Conservation (phyloP, 92 coral and sea anemone species). For the Porites rus region DNA sequence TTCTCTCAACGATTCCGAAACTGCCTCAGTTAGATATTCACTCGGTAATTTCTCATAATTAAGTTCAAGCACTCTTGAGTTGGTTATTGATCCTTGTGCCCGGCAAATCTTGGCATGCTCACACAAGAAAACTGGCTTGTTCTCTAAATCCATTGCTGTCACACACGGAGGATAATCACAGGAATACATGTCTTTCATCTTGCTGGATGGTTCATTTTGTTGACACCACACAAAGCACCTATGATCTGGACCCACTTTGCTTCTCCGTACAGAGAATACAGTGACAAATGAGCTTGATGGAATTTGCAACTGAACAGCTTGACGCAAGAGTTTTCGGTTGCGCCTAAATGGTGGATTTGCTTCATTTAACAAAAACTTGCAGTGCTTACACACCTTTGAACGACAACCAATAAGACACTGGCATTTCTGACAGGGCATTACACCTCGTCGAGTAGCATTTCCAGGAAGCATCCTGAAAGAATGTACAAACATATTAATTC, state of each 20-base stretch:
- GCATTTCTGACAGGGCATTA: constrained; percentile 92
- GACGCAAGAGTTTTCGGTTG: constrained; percentile 54
- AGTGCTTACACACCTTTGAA: constrained; percentile 93
- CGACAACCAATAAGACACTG: constrained; percentile 94
- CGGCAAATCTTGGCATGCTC: constrained; percentile 86
- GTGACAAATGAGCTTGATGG: constrained; percentile 60
- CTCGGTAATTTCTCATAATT: constrained; percentile 50
- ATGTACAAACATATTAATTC: not conserved
- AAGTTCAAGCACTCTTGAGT: constrained; percentile 73
- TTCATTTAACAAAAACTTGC: constrained; percentile 71
- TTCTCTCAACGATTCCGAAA: constrained; percentile 68
- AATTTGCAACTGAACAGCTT: constrained; percentile 83
- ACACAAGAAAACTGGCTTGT: constrained; percentile 69
- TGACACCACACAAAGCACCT: constrained; percentile 87
- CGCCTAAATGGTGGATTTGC: constrained; percentile 50
- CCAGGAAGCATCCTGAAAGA: constrained; percentile 83
- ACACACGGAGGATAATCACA: constrained; percentile 90
- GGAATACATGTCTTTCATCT: constrained; percentile 41
- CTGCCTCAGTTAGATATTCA: constrained; percentile 54
- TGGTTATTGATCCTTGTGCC: constrained; percentile 29
- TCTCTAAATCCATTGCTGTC: constrained; percentile 75
- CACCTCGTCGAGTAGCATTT: constrained; percentile 97
- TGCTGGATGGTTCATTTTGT: constrained; percentile 5
- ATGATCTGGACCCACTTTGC: constrained; percentile 89
- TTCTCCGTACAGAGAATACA: constrained; percentile 85